Percentiles rank a stretch among this genome's conserved stretches.
Conservation (phyloP, 2,113 vertebrate species). For the Mobula hypostoma region DNA sequence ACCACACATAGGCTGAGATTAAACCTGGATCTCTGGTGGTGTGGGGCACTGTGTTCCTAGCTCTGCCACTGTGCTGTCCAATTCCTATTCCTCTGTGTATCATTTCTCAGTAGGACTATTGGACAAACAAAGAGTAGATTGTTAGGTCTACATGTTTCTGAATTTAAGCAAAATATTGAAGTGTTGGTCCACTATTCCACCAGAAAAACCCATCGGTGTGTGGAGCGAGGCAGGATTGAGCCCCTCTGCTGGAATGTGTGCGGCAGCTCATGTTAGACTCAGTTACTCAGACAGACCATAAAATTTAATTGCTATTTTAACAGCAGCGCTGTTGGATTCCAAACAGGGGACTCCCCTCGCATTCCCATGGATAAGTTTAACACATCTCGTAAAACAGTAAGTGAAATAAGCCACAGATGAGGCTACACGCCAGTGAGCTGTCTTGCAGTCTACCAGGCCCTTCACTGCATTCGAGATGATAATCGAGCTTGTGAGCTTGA, state of each 20-base stretch:
- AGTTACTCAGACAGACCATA: not conserved
- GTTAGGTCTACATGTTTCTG: not conserved
- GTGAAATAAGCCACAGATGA: not conserved
- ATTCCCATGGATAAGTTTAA: not conserved
- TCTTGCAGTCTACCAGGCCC: not conserved
- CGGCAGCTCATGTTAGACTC: not conserved
- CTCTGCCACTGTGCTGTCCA: no score
- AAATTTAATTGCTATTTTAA: not conserved
- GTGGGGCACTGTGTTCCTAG: no score
- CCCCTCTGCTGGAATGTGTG: not conserved
- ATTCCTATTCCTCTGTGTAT: not conserved
- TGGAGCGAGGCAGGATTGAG: not conserved
- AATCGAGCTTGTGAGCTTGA: not conserved
- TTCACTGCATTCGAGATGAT: not conserved
- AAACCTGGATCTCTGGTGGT: no score
- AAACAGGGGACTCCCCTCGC: not conserved
- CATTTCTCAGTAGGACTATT: not conserved
- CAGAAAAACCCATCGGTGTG: not conserved
- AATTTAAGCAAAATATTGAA: not conserved
- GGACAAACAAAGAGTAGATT: not conserved
- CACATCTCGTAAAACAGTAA: not conserved
- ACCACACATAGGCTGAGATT: no score
- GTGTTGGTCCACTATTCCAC: not conserved
- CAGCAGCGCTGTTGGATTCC: not conserved
- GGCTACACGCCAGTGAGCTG: not conserved